Percentiles rank a stretch among this genome's conserved stretches.
Evolutionary conservation across 2,888 invertebrate genomes (phyloP).

Genomic region (Euclidia mi): DNA sequence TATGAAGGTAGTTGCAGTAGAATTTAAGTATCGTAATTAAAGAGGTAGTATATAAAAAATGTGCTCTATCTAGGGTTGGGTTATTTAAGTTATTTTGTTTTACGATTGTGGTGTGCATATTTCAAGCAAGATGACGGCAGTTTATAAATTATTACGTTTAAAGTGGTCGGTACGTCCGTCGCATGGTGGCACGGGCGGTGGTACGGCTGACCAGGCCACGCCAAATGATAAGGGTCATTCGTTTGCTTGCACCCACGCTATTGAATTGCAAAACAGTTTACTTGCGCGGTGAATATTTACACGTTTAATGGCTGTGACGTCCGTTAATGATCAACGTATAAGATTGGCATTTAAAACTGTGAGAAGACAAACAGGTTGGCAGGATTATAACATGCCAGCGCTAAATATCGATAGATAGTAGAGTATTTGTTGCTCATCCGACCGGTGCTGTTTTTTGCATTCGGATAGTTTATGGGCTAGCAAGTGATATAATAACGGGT

Average conservation of each 20-base stretch:
- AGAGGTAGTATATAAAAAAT: not conserved
- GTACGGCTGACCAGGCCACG: conserved; percentile 55
- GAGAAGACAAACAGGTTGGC: conserved; percentile 69
- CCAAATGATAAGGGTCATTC: conserved; percentile 77
- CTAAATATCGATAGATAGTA: too few relatives aligned
- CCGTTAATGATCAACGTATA: conserved; percentile 70
- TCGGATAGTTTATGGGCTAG: not conserved
- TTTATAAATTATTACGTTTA: conserved; percentile 61
- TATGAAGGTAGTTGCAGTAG: too few relatives aligned
- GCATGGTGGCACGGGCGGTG: conserved; percentile 5
- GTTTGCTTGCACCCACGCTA: conserved; percentile 72
- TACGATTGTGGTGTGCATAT: conserved; percentile 43
- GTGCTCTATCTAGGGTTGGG: conserved; percentile 6
- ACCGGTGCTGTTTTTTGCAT: too few relatives aligned
- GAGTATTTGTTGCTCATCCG: too few relatives aligned
- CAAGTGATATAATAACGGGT: too few relatives aligned
- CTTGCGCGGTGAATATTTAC: conserved; percentile 82
- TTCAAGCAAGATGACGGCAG: conserved; percentile 53
- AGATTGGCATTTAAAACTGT: conserved; percentile 74
- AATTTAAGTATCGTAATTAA: not conserved
- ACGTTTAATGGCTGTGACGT: conserved; percentile 77
- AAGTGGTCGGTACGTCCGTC: conserved; percentile 49
- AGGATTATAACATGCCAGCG: conserved; percentile 7
- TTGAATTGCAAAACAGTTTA: conserved; percentile 83
- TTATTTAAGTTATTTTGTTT: conserved; percentile 30